Evolutionary conservation across 2,888 invertebrate species (phyloP).

Genomic region (Chydorus sphaericus): DNA sequence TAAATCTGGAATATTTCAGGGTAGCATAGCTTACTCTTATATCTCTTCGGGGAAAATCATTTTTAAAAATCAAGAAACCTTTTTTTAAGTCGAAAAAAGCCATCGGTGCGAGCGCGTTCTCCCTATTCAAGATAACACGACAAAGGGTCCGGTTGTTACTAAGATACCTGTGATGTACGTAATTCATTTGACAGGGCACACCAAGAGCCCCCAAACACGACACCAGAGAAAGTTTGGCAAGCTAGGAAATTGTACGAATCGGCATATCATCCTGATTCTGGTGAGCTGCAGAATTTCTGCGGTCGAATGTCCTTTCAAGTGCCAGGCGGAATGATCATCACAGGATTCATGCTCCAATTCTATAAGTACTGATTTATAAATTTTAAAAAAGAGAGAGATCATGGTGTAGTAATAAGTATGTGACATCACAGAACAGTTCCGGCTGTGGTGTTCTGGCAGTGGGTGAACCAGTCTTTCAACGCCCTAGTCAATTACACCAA

Average conservation of each 20-base stretch:
- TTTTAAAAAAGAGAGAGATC: constrained; percentile 15
- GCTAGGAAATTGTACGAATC: constrained; percentile 76
- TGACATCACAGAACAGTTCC: constrained; percentile 47
- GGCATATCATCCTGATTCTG: constrained; percentile 82
- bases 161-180: background rate
- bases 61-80: too few species aligned
- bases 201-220: constrained; percentile 36
- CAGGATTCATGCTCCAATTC: constrained; percentile 84
- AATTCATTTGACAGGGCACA: constrained; percentile 11
- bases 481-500: constrained; percentile 90
- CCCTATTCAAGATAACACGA: too few species aligned
- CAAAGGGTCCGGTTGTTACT: background rate
- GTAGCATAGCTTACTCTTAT: too few species aligned
- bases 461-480: constrained; percentile 89
- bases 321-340: constrained; percentile 66
- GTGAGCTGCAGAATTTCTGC: constrained; percentile 75
- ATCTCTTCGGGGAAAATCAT: too few species aligned
- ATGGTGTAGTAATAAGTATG: constrained; percentile 20
- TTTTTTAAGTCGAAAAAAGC: too few species aligned
- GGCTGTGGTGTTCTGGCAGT: constrained; percentile 85
- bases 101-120: too few species aligned
- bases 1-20: too few species aligned
- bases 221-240: constrained; percentile 51
- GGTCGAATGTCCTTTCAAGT: constrained; percentile 89
- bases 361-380: constrained; percentile 40